Base-by-base conservation (phyloP, 2,797 vertebrate genomes). In the Dendrocincla tyrannina region DNA sequence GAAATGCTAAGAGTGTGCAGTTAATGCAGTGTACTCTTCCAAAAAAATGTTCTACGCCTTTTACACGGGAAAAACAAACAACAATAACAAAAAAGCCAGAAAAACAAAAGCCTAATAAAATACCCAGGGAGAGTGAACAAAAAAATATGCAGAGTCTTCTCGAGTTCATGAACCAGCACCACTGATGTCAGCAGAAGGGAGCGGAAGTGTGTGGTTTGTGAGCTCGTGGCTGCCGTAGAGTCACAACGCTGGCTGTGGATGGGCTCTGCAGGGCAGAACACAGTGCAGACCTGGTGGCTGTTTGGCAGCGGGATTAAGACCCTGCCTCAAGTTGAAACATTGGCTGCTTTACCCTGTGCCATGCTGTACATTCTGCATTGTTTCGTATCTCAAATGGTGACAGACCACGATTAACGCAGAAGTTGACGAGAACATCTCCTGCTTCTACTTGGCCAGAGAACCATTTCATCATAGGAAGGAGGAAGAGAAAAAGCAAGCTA, bases 191-290 rank as follows among this genome's bases (percentile, higher is more conserved):
- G 95, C 92, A 85, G 92, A 92, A 89, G 39, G 24, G 73, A 94
- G 91, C 79, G 94, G 96, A 97, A 95, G 88, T 1, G 8, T 96
- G 95, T 97, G 96, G 95, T 96, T 94, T 92, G 87, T 37, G 85
- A 84, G 76, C 82, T 68, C 5, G 77, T 87, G 92, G 89, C 91
- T 94, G 95, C 85, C 3, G 4, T 28, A 49, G 76, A 84, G 86
- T 75, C 93, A 81, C 49, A 25, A 6, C 93, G 1, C 64, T 39
- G 87, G 33, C 87, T 64, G 53, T 22, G 89, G 95, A 88, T 68
- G 67, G 73, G 94, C 72, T 96, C 44, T 3, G 5, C 15, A 9
- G 49, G 70, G 85, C 92, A 82, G 62, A 78, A 67, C 20, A 2
- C 88, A 42, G 42, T 5, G 56, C 89, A 37, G 37, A 77, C 56